Percentiles rank a stretch among this genome's conserved stretches.
Conservation (phyloP, 2,113 vertebrate genomes). For the Chaetodon trifascialis region DNA sequence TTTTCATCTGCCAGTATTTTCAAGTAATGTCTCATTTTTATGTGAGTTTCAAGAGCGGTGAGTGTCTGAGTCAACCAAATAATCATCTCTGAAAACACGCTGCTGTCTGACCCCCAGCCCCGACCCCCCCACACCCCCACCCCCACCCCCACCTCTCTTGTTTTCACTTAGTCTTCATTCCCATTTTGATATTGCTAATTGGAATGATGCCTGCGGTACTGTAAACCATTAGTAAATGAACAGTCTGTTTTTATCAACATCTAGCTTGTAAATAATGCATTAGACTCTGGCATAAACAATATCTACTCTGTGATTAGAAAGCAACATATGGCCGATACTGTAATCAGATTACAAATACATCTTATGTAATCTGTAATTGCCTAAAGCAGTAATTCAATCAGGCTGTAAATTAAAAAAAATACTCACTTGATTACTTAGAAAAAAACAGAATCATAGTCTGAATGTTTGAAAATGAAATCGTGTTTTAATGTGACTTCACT, state of each 20-base stretch:
- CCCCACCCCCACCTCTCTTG: conserved; percentile 26
- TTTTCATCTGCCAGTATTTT: conserved; percentile 58
- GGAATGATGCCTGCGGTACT: conserved; percentile 92
- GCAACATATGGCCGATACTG: conserved; percentile 58
- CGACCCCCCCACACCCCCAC: too few relatives aligned
- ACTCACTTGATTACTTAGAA: neutral
- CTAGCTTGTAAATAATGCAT: conserved; percentile 99
- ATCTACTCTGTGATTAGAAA: conserved; percentile 66
- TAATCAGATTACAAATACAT: conserved; percentile 74
- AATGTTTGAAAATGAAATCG: conserved; percentile 23
- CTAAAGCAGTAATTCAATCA: conserved; percentile 27
- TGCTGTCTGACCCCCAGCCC: conserved; percentile 32
- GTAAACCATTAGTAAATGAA: conserved; percentile 99
- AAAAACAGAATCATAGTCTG: neutral
- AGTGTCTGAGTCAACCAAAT: conserved; percentile 45
- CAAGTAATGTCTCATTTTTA: conserved; percentile 56
- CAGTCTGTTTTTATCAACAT: conserved; percentile 98
- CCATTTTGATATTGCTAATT: conserved; percentile 91
- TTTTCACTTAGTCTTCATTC: conserved; percentile 79
- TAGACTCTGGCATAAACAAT: conserved; percentile 92
- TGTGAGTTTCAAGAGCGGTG: conserved; percentile 42
- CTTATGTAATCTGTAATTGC: conserved; percentile 62
- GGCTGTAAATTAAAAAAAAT: conserved; percentile 1
- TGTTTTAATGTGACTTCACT: conserved; percentile 18
- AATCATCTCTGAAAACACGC: conserved; percentile 61